Evolutionary conservation across 1,140 invertebrate genomes (phyloP).

Genomic region (Drosophila arizonae): DNA sequence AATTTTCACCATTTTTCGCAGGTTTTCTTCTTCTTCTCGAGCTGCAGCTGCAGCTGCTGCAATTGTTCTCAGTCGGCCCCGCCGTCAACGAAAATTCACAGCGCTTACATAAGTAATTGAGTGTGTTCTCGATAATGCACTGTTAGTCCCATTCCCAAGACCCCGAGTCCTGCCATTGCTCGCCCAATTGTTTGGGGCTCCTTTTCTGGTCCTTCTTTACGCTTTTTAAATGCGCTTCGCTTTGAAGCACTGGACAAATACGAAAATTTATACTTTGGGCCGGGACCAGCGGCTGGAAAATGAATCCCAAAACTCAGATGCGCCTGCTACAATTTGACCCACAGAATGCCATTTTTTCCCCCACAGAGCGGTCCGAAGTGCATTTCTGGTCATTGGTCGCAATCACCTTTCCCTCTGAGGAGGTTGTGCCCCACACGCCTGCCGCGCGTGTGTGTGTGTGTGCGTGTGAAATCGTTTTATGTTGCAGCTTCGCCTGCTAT

Average conservation of each 20-base stretch:
- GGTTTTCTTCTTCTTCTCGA: conserved; percentile 28
- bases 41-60: conserved; percentile 58
- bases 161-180: conserved; percentile 2
- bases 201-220: conserved; percentile 35
- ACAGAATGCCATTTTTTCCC: conserved; percentile 13
- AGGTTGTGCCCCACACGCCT: neutral
- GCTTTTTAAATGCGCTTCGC: conserved; percentile 42
- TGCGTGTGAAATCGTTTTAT: conserved; percentile 7
- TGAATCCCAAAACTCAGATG: conserved; percentile 14
- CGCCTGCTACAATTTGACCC: conserved; percentile 34
- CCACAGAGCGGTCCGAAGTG: neutral
- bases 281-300: neutral
- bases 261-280: conserved; percentile 34
- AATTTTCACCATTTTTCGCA: conserved; percentile 70
- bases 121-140: conserved; percentile 79
- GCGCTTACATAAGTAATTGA: conserved; percentile 80
- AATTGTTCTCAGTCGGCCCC: conserved; percentile 57
- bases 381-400: conserved; percentile 27
- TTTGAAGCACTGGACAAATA: conserved; percentile 72
- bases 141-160: conserved; percentile 34
- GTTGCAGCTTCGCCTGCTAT: conserved; percentile 15
- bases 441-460: neutral
- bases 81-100: conserved; percentile 14
- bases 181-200: conserved; percentile 30
- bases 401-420: neutral